Percentiles rank a stretch among this genome's conserved stretches.
Evolutionary conservation across 2,797 vertebrate species (phyloP).

Genomic region (Tenualosa ilisha): DNA sequence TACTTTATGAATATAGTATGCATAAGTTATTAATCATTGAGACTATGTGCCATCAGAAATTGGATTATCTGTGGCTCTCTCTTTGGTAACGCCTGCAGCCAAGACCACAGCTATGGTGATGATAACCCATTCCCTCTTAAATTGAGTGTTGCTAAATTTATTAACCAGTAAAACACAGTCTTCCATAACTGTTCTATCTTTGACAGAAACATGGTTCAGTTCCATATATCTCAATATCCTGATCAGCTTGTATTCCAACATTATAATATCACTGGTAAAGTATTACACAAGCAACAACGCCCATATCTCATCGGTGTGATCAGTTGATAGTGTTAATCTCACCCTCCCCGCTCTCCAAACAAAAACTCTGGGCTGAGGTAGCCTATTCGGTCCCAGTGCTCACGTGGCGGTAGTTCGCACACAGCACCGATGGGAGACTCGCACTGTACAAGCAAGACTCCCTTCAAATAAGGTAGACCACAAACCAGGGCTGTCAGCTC

Average conservation of each 20-base stretch:
- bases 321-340: conserved; percentile 6
- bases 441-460: conserved; percentile 51
- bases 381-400: conserved; percentile 28
- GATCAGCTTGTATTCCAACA: neutral
- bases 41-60: neutral
- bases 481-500: conserved; percentile 60
- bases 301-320: neutral
- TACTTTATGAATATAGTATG: neutral
- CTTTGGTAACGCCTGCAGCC: neutral
- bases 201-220: neutral
- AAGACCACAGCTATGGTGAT: neutral
- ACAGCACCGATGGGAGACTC: conserved; percentile 48
- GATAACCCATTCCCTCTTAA: neutral
- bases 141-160: neutral
- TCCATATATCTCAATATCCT: neutral
- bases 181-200: neutral
- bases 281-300: neutral
- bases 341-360: conserved; percentile 18
- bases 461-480: conserved; percentile 67
- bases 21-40: neutral
- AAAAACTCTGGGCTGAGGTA: neutral
- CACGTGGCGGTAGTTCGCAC: conserved; percentile 49
- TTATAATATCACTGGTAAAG: neutral
- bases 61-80: neutral
- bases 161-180: neutral